phyloP scores from a whole-genome alignment of 2,113 vertebrate species.

The Corydoras sp. region DNA sequence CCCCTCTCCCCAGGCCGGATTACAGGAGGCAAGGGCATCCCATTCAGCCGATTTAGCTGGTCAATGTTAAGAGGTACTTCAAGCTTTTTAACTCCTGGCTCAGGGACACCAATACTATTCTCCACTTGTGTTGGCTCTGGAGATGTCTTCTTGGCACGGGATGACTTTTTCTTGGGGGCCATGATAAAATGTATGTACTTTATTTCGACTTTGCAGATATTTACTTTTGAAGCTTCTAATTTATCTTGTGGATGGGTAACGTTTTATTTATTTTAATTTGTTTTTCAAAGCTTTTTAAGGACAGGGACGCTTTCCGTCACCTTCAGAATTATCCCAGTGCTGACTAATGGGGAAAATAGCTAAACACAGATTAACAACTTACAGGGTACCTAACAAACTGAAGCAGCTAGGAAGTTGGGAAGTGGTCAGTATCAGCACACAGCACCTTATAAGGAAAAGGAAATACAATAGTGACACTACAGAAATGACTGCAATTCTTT shows the following conservation, averaged over 20 bases:
- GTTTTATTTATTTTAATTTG: too few relatives aligned
- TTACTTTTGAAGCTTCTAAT: not conserved
- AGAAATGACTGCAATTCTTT: too few relatives aligned
- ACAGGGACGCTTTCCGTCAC: too few relatives aligned
- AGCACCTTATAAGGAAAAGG: conserved; percentile 51
- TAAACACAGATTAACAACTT: too few relatives aligned
- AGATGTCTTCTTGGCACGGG: conserved; percentile 57
- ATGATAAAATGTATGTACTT: conserved; percentile 42
- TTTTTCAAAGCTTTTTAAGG: too few relatives aligned
- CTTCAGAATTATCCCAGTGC: too few relatives aligned
- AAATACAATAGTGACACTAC: too few relatives aligned
- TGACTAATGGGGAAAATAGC: too few relatives aligned
- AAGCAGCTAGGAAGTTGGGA: not conserved
- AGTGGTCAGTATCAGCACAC: conserved; percentile 38
- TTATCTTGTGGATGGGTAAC: not conserved
- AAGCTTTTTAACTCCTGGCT: conserved; percentile 59
- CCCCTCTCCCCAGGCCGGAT: conserved; percentile 66
- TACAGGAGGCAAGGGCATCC: conserved; percentile 60
- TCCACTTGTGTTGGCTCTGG: conserved; percentile 47
- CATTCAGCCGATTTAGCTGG: conserved; percentile 66
- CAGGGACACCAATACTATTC: conserved; percentile 50
- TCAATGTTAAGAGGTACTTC: conserved; percentile 70
- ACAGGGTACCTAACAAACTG: too few relatives aligned
- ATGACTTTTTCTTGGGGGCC: conserved; percentile 77
- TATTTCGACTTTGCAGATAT: not conserved